Evolutionary conservation across 1,140 invertebrate species (phyloP).

Genomic region (Danaus plexippus): DNA sequence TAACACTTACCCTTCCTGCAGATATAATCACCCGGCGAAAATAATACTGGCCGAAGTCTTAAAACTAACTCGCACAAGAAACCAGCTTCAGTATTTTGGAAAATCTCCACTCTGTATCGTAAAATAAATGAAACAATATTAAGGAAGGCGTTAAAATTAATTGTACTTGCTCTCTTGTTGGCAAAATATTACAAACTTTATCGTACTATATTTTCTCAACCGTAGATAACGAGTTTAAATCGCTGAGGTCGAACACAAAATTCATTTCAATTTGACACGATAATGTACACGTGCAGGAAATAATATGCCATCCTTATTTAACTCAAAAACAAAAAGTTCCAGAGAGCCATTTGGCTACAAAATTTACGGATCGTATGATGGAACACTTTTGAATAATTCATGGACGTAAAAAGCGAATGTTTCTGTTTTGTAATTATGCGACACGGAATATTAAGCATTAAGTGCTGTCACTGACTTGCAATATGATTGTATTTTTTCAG

Average conservation of each 20-base stretch:
- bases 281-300: too few species aligned
- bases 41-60: constrained; percentile 93
- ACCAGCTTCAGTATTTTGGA: constrained; percentile 98
- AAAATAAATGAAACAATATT: constrained; percentile 1
- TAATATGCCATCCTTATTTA: constrained; percentile 15
- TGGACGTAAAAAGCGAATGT: constrained; percentile 66
- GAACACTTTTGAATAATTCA: constrained; percentile 68
- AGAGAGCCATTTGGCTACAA: constrained; percentile 53
- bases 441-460: constrained; percentile 63
- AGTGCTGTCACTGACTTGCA: constrained; percentile 34
- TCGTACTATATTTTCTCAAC: too few species aligned
- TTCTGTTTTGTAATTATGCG: constrained; percentile 70
- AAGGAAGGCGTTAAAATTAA: too few species aligned
- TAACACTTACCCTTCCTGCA: constrained; percentile 91
- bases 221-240: too few species aligned
- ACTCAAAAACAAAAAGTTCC: constrained; percentile 39
- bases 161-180: too few species aligned
- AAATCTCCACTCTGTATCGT: constrained; percentile 89
- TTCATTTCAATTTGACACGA: too few species aligned
- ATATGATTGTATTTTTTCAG: constrained; percentile 25
- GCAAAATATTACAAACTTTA: too few species aligned
- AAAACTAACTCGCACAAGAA: constrained; percentile 98
- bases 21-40: constrained; percentile 98
- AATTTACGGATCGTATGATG: constrained; percentile 64
- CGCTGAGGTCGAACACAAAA: too few species aligned